Evolutionary conservation across 1,140 invertebrate genomes (phyloP).

Genomic region (Aphidius gifuensis): DNA sequence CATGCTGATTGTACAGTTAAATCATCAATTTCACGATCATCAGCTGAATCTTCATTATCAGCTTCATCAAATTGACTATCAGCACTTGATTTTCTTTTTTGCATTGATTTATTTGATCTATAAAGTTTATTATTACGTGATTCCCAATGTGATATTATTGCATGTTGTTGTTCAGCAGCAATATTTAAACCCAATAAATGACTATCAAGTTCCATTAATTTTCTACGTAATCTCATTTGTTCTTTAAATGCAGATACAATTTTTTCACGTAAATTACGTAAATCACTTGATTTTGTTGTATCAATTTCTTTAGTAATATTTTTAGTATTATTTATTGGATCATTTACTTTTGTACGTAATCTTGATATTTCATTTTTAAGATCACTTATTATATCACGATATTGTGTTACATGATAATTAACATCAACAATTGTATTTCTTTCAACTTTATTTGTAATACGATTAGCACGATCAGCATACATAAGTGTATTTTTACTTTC

Average conservation of each 20-base stretch:
- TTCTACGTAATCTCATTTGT: slow-evolving; percentile 81
- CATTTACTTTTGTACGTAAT: slow-evolving; percentile 76
- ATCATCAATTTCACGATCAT: slow-evolving; percentile 61
- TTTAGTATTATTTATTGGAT: slow-evolving; percentile 57
- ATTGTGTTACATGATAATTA: slow-evolving; percentile 79
- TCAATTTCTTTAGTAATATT: slow-evolving; percentile 21
- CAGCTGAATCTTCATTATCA: slow-evolving; percentile 43
- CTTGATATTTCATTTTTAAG: slow-evolving; percentile 79
- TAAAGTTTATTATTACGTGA: slow-evolving; percentile 74
- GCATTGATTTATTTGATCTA: slow-evolving; percentile 53
- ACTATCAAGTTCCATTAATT: slow-evolving; percentile 83
- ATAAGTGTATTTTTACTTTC: slow-evolving; percentile 83
- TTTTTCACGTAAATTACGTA: slow-evolving; percentile 75
- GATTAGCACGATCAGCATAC: slow-evolving; percentile 89
- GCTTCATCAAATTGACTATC: slow-evolving; percentile 59
- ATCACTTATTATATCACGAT: slow-evolving; percentile 77
- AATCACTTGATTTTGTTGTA: slow-evolving; percentile 51
- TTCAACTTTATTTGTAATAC: slow-evolving; percentile 79
- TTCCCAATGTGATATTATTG: slow-evolving; percentile 84
- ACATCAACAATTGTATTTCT: slow-evolving; percentile 73
- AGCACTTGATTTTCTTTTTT: slow-evolving; percentile 50
- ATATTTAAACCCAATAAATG: slow-evolving; percentile 77
- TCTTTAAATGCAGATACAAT: slow-evolving; percentile 85
- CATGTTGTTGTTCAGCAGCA: slow-evolving; percentile 81
- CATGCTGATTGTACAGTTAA: slow-evolving; percentile 79